Base-by-base conservation (phyloP, 2,888 invertebrate genomes). In the Sminthurides aquaticus region DNA sequence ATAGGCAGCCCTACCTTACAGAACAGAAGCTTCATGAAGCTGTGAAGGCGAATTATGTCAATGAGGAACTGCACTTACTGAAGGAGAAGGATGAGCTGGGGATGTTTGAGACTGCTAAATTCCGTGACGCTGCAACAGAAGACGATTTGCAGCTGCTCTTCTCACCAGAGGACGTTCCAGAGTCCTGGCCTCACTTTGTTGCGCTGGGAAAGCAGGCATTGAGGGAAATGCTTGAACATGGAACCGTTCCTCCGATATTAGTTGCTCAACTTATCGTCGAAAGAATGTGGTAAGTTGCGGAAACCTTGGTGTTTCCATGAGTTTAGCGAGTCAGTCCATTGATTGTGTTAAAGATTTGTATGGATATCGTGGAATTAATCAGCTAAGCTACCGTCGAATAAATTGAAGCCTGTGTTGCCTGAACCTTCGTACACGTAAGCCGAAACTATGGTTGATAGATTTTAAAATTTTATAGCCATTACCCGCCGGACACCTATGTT, bases 121-220 rank as follows among this genome's bases (percentile, higher is more conserved):
- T 1, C 15, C n/a, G 2, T n/a, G 27, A 26, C 25, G 62, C 43
- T 3, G 2, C 26, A 2, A 55, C 57, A 20, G 48, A 49, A 3
- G 62, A 62, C 25, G 62, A 57, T 27, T 11, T 62, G n/a, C 62
- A 62, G 28, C 27, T 57, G 24, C 29, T 57, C 3, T 57, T 62
- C 24, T 48, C 48, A 49, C 57, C 57, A 3, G 56, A 27, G 2
- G 62, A 62, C 18, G 22, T 20, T 1, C 57, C 57, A n/a, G 62
- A 62, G 48, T 15, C 56, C 8, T 62, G 62, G 62, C 62, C 62
- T 5, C 57, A 57, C 15, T 62, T 62, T 49, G 57, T 62, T 2
- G 49, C 25, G 27, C 18, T 62, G 57, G 62, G 62, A 22, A 48
- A 56, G 26, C 11, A 49, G 3, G 62, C 62, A 5, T 49, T 57